A percentile compares a stretch with the other conserved stretches of the same genome.
These are phyloP conservation scores for Nematolebias whitei DNA, from an alignment of 2,113 vertebrate species.

Conservation along the genomic window DNA sequence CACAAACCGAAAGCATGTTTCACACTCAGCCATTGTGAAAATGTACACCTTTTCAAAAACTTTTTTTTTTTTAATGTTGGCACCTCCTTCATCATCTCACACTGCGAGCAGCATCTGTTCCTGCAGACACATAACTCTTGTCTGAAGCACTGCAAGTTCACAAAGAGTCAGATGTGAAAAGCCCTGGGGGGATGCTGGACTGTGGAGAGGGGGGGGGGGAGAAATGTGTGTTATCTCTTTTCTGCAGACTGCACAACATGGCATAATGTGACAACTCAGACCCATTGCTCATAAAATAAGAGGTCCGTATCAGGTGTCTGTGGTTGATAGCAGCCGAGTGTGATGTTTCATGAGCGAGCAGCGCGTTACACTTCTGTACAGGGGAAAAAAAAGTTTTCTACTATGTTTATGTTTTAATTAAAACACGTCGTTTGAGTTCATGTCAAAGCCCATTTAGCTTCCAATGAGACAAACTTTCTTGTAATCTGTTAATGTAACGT, in stretches of 20 bases:
- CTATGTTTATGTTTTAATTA: not conserved
- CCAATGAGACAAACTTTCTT: too few relatives aligned
- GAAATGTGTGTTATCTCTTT: constrained; percentile 33
- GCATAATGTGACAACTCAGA: constrained; percentile 18
- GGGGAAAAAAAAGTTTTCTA: not conserved
- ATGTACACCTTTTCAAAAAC: not conserved
- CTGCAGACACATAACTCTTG: not conserved
- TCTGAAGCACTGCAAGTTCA: not conserved
- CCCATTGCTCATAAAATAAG: not conserved
- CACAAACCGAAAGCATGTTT: not conserved
- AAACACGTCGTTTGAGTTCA: not conserved
- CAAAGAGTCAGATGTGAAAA: constrained; percentile 15
- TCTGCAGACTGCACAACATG: constrained; percentile 22
- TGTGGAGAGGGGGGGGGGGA: not conserved
- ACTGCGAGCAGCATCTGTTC: not conserved
- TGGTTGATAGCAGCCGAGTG: not conserved
- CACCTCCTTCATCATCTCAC: not conserved
- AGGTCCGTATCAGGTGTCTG: constrained; percentile 16
- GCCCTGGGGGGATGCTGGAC: constrained; percentile 13
- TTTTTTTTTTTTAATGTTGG: not conserved
- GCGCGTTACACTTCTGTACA: not conserved
- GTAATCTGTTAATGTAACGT: too few relatives aligned
- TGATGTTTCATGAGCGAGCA: not conserved
- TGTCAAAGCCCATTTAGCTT: not conserved
- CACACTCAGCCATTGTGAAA: not conserved